Conservation (phyloP, 2,797 vertebrate species). For the Takifugu rubripes region DNA sequence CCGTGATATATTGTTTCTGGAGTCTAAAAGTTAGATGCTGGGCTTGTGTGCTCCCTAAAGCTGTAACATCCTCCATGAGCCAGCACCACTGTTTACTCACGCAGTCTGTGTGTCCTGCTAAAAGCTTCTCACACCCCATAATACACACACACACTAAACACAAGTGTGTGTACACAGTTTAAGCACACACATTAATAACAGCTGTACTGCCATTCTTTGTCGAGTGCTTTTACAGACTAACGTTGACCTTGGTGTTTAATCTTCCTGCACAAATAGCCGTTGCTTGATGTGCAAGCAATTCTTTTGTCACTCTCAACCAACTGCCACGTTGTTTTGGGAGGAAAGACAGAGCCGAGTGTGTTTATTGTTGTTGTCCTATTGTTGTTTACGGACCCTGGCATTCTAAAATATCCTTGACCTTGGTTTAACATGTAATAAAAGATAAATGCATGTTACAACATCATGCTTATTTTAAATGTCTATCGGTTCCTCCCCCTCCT, state of each 20-base stretch:
- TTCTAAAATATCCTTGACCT: background rate
- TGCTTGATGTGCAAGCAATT: slow-evolving; percentile 60
- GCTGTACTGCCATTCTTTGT: slow-evolving; percentile 69
- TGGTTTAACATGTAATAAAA: background rate
- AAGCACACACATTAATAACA: slow-evolving; percentile 81
- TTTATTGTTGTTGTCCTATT: slow-evolving; percentile 3
- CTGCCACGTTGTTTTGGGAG: slow-evolving; percentile 38
- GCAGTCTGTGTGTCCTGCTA: slow-evolving; percentile 68
- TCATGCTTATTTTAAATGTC: background rate
- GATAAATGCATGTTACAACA: background rate
- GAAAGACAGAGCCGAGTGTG: slow-evolving; percentile 12
- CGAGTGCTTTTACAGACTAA: slow-evolving; percentile 74
- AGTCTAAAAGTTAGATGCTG: slow-evolving; percentile 36
- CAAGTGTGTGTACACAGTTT: slow-evolving; percentile 63
- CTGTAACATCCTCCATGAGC: slow-evolving; percentile 57
- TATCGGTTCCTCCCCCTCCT: background rate
- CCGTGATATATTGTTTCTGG: slow-evolving; percentile 21
- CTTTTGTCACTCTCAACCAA: slow-evolving; percentile 54
- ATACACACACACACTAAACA: slow-evolving; percentile 21
- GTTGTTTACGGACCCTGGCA: background rate
- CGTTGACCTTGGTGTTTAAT: slow-evolving; percentile 70
- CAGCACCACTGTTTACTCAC: slow-evolving; percentile 64
- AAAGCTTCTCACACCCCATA: slow-evolving; percentile 70
- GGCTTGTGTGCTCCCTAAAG: slow-evolving; percentile 34
- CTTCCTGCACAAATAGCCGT: slow-evolving; percentile 62